Evolutionary conservation across 2,113 vertebrate genomes (phyloP), one percentile per base, ranked within the genome.

Genomic region (Glaucomys volans): DNA sequence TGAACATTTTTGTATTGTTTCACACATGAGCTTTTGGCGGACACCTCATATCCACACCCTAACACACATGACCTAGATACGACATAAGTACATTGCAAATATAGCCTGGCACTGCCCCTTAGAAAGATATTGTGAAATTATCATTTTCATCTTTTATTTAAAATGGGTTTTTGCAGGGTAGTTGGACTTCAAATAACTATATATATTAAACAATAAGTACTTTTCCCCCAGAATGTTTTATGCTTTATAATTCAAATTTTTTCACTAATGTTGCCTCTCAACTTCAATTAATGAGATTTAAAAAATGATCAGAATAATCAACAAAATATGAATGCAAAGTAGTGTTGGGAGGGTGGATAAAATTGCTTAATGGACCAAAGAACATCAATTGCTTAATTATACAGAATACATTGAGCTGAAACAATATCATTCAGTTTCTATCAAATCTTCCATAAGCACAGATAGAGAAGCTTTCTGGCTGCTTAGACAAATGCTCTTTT

Each of bases 291-390:
- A 93, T 84, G 83, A 76, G 74, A 93, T 87, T 96, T 86, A 11
- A 79, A 32, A 94, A 95, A 92, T 62, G 50, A 93, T 91, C 72
- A 95, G 62, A 95, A 97, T 92, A 96, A 97, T 74, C 59, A 96
- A 95, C 89, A 94, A 94, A 96, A 83, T 83, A 90, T 83, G 87
- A 97, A 95, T 87, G 89, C 37, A 76, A 93, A 96, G 20, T 32
- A 91, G 62, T 79, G 52, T 82, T 94, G 24, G 20, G 40, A 82
- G 47, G 50, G 57, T 79, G 44, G 54, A 72, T 94, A 32, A 96
- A 97, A 96, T 91, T 95, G 93, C 44, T 91, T 96, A 96, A 95
- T 95, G 91, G 67, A 91, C 79, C 95, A 79, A 96, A 92, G 83
- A 91, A 95, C 90, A 90, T 76, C 92, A 96, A 94, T 76, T 96